Conservation (phyloP, 2,113 vertebrate species). For the Ramphastos sulfuratus region DNA sequence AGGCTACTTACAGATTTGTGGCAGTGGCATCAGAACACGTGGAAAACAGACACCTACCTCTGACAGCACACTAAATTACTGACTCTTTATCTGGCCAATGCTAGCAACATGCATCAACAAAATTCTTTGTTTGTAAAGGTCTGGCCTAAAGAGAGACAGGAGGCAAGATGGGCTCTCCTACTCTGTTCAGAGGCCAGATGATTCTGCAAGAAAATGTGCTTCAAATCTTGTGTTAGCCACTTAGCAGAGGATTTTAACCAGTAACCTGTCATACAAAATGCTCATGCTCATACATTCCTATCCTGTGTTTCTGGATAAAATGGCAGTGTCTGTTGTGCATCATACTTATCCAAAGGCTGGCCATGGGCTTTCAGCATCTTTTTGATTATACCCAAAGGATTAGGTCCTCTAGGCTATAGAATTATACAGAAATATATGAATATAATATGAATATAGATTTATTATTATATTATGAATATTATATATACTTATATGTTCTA, state of each 20-base stretch:
- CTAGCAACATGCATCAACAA: neutral
- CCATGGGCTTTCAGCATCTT: neutral
- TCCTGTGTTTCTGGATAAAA: neutral
- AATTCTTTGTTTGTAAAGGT: neutral
- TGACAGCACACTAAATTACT: neutral
- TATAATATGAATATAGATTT: no score
- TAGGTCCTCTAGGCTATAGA: neutral
- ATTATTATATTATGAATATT: no score
- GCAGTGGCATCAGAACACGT: neutral
- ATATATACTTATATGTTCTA: no score
- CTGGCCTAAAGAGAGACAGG: neutral
- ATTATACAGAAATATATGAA: neutral
- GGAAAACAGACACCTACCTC: neutral
- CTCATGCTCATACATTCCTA: neutral
- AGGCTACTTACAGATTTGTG: neutral
- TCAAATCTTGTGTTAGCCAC: neutral
- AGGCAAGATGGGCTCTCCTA: neutral
- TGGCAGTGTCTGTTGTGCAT: neutral
- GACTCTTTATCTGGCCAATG: neutral
- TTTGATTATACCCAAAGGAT: neutral
- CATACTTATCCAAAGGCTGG: rapidly evolving
- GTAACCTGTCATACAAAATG: neutral
- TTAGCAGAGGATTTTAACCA: neutral
- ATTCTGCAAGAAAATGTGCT: neutral
- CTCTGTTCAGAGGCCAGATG: neutral